Evolutionary conservation across 2,113 vertebrate species (phyloP), one percentile per base, ranked within the genome.

Genomic region (Butorides virescens): DNA sequence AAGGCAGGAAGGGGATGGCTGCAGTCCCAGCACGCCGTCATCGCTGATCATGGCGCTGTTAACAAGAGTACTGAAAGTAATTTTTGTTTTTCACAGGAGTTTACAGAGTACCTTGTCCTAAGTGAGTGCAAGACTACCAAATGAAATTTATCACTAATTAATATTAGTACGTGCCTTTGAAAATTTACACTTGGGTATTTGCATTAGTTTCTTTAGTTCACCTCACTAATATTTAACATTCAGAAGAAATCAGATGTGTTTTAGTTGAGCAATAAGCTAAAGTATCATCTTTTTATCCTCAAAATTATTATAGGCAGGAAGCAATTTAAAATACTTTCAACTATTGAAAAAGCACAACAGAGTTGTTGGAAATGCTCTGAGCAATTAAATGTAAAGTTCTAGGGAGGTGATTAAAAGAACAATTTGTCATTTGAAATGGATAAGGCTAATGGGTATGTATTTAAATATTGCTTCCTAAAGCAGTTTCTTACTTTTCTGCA

Each of bases 381-480:
- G 96, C 96, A 95, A 96, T 97, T 97, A 94, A 70, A 92, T 84
- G 49, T 58, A 78, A 89, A 97, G 82, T 97, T 97, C 86, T 83
- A 7, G 88, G 83, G 97, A 95, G 84, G 78, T 93, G 96, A 97
- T 97, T 97, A 97, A 94, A 94, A 96, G 80, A 95, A 81, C 86
- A 77, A 68, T 96, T 97, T 95, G 92, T 97, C 95, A 96, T 90
- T 96, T 95, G 95, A 90, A 95, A 94, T 95, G 72, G 90, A 89
- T 97, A 75, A 90, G 63, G 89, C 93, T 97, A 90, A 96, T 96
- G 96, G 80, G 47, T 72, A 79, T 78, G 49, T 93, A 92, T 93
- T 97, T 97, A 95, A 96, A 97, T 96, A 92, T 58, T 95, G 95
- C 95, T 95, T 97, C 88, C 90, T 79, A 80, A 88, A 91, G 96